Evolutionary conservation across 2,113 vertebrate species (phyloP).

Genomic region (Sporophila hypoxantha): DNA sequence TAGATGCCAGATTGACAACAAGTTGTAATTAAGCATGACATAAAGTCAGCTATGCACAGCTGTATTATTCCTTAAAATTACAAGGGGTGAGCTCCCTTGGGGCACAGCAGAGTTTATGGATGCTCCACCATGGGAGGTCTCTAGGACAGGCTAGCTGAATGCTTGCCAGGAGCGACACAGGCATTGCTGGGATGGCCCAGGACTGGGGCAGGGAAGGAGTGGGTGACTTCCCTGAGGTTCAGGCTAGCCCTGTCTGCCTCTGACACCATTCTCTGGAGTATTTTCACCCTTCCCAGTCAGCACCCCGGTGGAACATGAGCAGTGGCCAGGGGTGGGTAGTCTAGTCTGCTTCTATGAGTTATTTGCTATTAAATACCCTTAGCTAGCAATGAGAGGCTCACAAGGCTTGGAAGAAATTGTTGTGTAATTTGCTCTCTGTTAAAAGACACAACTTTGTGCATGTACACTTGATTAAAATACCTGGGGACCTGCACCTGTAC

Average conservation of each 20-base stretch:
- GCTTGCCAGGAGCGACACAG: background rate
- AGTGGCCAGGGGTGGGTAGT: background rate
- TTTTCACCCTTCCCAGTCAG: background rate
- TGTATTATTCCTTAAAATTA: constrained; percentile 44
- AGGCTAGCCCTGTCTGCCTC: background rate
- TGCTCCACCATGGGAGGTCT: background rate
- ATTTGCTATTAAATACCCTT: constrained; percentile 20
- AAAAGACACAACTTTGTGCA: background rate
- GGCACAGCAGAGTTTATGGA: background rate
- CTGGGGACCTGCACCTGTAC: background rate
- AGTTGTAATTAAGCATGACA: constrained; percentile 3
- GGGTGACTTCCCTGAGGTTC: background rate
- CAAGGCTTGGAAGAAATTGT: background rate
- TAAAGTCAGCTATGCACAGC: background rate
- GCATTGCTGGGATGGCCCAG: background rate
- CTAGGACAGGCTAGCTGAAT: background rate
- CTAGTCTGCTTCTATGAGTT: background rate
- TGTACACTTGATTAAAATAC: background rate
- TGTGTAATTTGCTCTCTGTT: background rate
- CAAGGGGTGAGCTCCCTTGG: background rate
- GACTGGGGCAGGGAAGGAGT: background rate
- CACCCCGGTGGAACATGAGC: background rate
- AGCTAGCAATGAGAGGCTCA: constrained; percentile 1
- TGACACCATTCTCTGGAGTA: background rate
- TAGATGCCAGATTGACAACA: background rate